These are phyloP conservation scores for Scophthalmus maximus DNA, from an alignment of 2,113 vertebrate genomes.

Conservation along the genomic window DNA sequence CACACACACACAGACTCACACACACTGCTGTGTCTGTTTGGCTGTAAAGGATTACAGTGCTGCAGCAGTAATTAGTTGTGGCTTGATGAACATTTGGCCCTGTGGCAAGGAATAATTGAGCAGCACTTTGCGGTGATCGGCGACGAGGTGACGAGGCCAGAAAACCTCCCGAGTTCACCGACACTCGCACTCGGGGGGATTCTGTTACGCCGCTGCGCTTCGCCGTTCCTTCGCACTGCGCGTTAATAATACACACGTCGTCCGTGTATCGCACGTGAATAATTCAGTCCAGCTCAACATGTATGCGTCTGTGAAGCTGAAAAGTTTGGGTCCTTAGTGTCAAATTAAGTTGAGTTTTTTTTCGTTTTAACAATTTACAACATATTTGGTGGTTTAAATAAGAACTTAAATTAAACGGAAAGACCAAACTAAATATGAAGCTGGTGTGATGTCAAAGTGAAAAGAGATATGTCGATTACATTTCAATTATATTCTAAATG, in stretches of 20 bases:
- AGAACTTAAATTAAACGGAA: too few relatives aligned
- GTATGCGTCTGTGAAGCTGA: conserved; percentile 13
- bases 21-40: conserved; percentile 37
- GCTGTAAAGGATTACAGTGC: conserved; percentile 60
- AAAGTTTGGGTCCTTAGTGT: conserved; percentile 24
- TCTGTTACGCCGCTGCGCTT: conserved; percentile 40
- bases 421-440: too few relatives aligned
- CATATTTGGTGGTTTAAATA: not conserved
- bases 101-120: conserved; percentile 77
- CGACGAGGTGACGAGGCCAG: conserved; percentile 63
- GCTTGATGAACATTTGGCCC: conserved; percentile 78
- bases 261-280: conserved; percentile 53
- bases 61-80: conserved; percentile 78
- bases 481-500: too few relatives aligned
- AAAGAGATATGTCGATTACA: too few relatives aligned
- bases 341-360: conserved; percentile 1
- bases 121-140: conserved; percentile 73
- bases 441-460: too few relatives aligned
- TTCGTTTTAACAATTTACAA: not conserved
- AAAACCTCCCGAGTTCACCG: conserved; percentile 51
- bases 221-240: conserved; percentile 1
- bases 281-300: conserved; percentile 32
- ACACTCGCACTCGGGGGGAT: conserved; percentile 47
- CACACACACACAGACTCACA: conserved; percentile 14
- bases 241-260: too few relatives aligned